These are phyloP conservation scores for Phyllotis vaccarum DNA, from an alignment of 2,797 vertebrate genomes.

Conservation along the genomic window DNA sequence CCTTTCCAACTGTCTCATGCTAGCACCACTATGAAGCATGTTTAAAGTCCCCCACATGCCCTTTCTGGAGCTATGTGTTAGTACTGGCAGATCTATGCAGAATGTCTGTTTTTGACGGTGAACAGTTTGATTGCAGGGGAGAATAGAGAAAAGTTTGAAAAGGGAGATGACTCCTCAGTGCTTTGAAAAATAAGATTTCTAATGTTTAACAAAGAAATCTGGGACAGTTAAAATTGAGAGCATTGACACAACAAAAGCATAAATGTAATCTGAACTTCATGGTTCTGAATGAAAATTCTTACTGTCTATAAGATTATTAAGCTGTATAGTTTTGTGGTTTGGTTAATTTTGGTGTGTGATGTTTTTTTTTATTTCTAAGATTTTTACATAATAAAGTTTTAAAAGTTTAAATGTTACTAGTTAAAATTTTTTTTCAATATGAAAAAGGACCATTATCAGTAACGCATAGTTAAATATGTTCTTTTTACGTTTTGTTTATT, in stretches of 20 bases:
- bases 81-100: background rate
- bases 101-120: background rate
- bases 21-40: background rate
- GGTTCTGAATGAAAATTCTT: background rate
- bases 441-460: background rate
- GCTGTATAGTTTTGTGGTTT: background rate
- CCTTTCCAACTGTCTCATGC: background rate
- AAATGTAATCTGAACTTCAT: background rate
- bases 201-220: background rate
- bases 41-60: too few relatives aligned
- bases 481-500: background rate
- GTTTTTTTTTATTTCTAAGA: background rate
- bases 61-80: too few relatives aligned
- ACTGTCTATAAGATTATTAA: background rate
- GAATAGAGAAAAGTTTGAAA: background rate
- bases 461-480: background rate
- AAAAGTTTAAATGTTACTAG: background rate
- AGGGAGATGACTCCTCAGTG: background rate
- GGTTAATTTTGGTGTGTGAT: background rate
- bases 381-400: background rate
- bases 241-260: too few relatives aligned
- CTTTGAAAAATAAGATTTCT: background rate
- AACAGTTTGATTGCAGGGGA: background rate
- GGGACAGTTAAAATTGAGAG: background rate
- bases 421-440: background rate